Percentiles rank a stretch among this genome's conserved stretches.
phyloP scores from a whole-genome alignment of 2,113 vertebrate species.

The Protobothrops mucrosquamatus region DNA sequence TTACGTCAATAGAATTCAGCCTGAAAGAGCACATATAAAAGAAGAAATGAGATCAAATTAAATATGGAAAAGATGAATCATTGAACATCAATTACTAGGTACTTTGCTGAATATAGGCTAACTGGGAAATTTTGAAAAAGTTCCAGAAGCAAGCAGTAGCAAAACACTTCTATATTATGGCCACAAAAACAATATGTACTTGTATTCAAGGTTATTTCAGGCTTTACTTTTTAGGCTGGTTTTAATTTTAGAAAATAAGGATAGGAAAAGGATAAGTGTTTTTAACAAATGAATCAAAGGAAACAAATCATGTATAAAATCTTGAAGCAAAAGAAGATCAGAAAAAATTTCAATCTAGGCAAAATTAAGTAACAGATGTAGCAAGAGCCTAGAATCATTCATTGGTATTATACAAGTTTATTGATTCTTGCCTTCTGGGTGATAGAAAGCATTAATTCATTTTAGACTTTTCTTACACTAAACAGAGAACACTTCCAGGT shows the following conservation, averaged over 20 bases:
- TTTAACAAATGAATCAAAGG: neutral
- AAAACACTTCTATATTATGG: neutral
- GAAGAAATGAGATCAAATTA: neutral
- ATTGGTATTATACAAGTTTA: neutral
- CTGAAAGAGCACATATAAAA: constrained; percentile 61
- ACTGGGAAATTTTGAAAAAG: neutral
- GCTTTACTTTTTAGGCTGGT: neutral
- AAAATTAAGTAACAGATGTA: neutral
- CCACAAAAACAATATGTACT: neutral
- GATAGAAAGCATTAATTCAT: neutral
- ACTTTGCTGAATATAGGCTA: neutral
- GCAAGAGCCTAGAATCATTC: neutral
- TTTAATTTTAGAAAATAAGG: neutral
- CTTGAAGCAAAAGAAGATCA: neutral
- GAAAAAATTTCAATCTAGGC: neutral
- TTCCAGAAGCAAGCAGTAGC: neutral
- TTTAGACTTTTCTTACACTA: neutral
- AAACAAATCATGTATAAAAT: neutral
- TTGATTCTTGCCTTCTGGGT: neutral
- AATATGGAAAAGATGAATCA: neutral
- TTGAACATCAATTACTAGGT: neutral
- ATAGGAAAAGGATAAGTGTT: neutral
- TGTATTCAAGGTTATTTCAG: neutral
- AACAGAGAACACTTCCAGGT: neutral
- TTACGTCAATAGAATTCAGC: constrained; percentile 92